Conservation (phyloP, 2,888 invertebrate genomes). For the Papilio protenor region DNA sequence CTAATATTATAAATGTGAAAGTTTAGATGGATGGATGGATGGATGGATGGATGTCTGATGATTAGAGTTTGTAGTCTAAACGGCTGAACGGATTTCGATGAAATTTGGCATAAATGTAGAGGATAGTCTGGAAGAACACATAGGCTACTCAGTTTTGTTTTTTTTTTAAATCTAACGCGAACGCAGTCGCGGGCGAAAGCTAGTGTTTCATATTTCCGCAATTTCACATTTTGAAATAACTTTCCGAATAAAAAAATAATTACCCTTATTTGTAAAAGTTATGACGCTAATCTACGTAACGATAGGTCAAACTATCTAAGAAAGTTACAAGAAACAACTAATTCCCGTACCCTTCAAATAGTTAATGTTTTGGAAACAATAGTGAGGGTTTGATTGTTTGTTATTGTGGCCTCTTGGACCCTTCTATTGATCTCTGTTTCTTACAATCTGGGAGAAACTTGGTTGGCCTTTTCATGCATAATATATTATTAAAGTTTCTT, state of each 20-base stretch:
- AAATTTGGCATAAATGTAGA: too few species aligned
- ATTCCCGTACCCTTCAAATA: constrained; percentile 26
- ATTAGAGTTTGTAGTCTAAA: too few species aligned
- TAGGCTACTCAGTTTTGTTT: too few species aligned
- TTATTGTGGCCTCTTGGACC: constrained; percentile 13
- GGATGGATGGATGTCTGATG: too few species aligned
- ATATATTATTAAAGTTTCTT: constrained; percentile 15
- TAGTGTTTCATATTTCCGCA: too few species aligned
- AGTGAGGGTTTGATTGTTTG: constrained; percentile 35
- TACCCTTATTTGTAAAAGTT: constrained; percentile 15
- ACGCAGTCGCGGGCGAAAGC: too few species aligned
- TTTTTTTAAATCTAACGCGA: too few species aligned
- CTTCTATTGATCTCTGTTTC: constrained; percentile 28
- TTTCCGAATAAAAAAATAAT: not conserved
- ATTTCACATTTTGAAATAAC: too few species aligned
- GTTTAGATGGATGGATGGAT: too few species aligned
- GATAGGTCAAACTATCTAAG: constrained; percentile 12
- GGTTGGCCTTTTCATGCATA: not conserved
- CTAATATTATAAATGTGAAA: too few species aligned
- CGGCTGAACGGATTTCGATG: too few species aligned
- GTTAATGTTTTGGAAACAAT: constrained; percentile 33
- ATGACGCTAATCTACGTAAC: constrained; percentile 16
- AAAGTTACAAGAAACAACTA: constrained; percentile 24
- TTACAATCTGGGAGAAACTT: constrained; percentile 14
- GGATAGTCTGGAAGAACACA: too few species aligned